Conservation (phyloP, 2,797 vertebrate species). For the Percopsis omiscomaycus region DNA sequence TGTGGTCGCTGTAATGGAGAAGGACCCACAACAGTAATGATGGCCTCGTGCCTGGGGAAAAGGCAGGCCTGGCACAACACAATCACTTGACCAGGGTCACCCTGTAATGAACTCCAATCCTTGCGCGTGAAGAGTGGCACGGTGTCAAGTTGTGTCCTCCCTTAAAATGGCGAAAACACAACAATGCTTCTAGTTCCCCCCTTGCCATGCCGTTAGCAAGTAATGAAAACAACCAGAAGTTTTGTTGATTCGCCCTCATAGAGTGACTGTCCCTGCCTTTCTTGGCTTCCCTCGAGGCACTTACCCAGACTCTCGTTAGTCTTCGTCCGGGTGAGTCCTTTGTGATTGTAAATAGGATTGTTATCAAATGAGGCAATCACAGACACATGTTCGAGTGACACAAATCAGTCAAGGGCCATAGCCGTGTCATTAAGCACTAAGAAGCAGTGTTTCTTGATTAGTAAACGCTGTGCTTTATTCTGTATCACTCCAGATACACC, state of each 20-base stretch:
- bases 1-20: conserved; percentile 48
- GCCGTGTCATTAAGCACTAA: conserved; percentile 49
- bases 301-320: conserved; percentile 50
- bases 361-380: conserved; percentile 70
- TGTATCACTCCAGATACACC: conserved; percentile 85
- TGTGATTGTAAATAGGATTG: conserved; percentile 64
- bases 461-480: conserved; percentile 54
- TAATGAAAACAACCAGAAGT: conserved; percentile 55
- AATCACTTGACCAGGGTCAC: conserved; percentile 59
- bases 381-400: conserved; percentile 43
- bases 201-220: conserved; percentile 43
- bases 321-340: conserved; percentile 48
- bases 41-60: conserved; percentile 37
- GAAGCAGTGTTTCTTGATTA: conserved; percentile 63
- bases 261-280: conserved; percentile 40
- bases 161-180: conserved; percentile 44
- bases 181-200: conserved; percentile 30
- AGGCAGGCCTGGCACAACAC: conserved; percentile 58
- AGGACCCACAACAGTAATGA: conserved; percentile 68
- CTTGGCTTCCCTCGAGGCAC: conserved; percentile 35
- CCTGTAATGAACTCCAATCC: conserved; percentile 68
- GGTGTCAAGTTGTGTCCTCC: conserved; percentile 56
- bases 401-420: conserved; percentile 51
- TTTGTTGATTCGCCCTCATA: conserved; percentile 52
- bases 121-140: conserved; percentile 32